A percentile compares a stretch with the other conserved stretches of the same genome.
These are phyloP conservation scores for Microcebus murinus DNA, from an alignment of 2,113 vertebrate species.

Conservation along the genomic window DNA sequence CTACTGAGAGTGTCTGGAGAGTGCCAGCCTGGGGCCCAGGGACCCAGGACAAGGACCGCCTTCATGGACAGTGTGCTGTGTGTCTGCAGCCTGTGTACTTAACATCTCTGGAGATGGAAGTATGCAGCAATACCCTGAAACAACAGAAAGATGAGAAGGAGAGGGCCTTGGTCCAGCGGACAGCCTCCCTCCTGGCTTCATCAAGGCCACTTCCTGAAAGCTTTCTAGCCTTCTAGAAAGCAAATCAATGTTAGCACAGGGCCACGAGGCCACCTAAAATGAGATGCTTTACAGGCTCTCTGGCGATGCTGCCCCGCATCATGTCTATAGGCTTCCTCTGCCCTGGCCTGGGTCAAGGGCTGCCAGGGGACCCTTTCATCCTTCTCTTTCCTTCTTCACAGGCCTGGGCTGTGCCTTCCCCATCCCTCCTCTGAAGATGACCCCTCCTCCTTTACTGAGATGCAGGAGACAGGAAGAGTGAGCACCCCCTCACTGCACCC, in stretches of 20 bases:
- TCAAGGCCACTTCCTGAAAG: background rate
- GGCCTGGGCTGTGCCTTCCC: background rate
- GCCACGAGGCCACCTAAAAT: background rate
- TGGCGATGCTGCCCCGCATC: no score
- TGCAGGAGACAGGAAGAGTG: background rate
- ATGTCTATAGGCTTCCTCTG: background rate
- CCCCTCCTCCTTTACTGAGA: background rate
- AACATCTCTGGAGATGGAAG: background rate
- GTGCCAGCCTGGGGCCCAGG: background rate
- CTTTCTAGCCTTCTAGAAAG: background rate
- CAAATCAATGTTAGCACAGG: background rate
- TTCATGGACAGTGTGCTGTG: background rate
- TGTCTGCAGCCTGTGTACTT: background rate
- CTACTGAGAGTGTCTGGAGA: background rate
- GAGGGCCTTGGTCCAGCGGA: background rate
- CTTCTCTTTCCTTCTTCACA: background rate
- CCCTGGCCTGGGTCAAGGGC: background rate
- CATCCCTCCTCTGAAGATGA: no score
- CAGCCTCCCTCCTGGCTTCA: background rate
- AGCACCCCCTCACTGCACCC: background rate
- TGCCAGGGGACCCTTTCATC: background rate
- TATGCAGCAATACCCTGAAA: background rate
- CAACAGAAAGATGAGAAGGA: background rate
- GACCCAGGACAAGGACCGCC: background rate
- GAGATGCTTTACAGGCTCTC: background rate